Evolutionary conservation across 1,140 invertebrate genomes (phyloP).

Genomic region (Zaprionus vittiger): DNA sequence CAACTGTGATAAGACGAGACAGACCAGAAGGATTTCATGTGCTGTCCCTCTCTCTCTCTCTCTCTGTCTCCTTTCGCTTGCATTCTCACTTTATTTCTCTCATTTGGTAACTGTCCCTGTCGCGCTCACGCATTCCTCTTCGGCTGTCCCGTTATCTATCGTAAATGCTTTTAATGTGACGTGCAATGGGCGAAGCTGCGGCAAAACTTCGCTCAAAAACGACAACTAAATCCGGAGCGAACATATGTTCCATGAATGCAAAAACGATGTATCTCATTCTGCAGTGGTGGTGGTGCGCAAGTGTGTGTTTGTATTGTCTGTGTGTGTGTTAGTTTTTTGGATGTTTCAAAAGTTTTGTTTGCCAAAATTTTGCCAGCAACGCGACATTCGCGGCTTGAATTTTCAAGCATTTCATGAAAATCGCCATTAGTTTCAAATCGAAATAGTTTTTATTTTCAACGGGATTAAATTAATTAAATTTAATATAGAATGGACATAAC

Average conservation of each 20-base stretch:
- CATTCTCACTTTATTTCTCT: not conserved
- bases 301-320: slow-evolving; percentile 5
- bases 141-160: slow-evolving; percentile 21
- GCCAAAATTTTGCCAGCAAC: slow-evolving; percentile 9
- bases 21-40: slow-evolving; percentile 21
- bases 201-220: slow-evolving; percentile 56
- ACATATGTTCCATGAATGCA: slow-evolving; percentile 70
- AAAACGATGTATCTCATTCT: slow-evolving; percentile 63
- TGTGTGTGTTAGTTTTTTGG: slow-evolving; percentile 25
- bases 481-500: not conserved
- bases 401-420: slow-evolving; percentile 1
- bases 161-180: slow-evolving; percentile 71
- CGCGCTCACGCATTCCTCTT: slow-evolving; percentile 29
- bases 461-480: not conserved
- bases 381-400: slow-evolving; percentile 27
- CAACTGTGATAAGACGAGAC: slow-evolving; percentile 56
- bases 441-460: not conserved
- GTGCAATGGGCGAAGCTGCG: slow-evolving; percentile 51
- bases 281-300: slow-evolving; percentile 2
- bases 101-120: slow-evolving; percentile 19
- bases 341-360: slow-evolving; percentile 24
- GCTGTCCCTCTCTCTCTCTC: not conserved
- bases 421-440: not conserved
- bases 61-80: not conserved
- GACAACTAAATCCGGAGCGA: slow-evolving; percentile 66